Percentiles rank a stretch among this genome's conserved stretches.
Evolutionary conservation across 2,888 invertebrate genomes (phyloP).

Genomic region (Heliconius sara): DNA sequence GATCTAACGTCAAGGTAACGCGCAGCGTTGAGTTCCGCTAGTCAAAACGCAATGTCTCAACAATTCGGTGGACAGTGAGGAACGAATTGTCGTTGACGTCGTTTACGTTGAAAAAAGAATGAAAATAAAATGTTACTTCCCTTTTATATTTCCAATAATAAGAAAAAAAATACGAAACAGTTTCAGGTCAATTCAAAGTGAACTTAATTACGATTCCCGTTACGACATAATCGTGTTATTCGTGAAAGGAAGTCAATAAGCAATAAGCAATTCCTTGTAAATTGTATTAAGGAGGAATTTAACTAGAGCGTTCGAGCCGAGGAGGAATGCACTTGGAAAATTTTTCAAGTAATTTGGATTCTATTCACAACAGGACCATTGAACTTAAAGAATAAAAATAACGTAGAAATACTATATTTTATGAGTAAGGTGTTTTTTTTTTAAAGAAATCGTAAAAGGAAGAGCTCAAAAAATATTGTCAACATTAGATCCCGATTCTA

Average conservation of each 20-base stretch:
- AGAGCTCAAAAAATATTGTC: too few species aligned
- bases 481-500: too few species aligned
- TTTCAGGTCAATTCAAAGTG: constrained; percentile 13
- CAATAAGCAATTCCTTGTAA: constrained; percentile 56
- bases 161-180: constrained; percentile 9
- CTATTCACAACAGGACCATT: constrained; percentile 72
- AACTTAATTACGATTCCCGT: constrained; percentile 36
- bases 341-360: constrained; percentile 79
- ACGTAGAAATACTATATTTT: not conserved
- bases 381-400: constrained; percentile 52
- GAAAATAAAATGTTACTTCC: not conserved
- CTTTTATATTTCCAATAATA: not conserved
- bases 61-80: too few species aligned
- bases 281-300: constrained; percentile 59
- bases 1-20: too few species aligned
- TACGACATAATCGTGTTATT: constrained; percentile 42
- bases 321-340: constrained; percentile 63
- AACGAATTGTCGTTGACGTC: too few species aligned
- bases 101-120: too few species aligned
- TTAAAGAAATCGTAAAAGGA: not conserved
- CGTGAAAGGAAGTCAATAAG: constrained; percentile 41
- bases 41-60: too few species aligned
- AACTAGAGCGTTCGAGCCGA: constrained; percentile 56
- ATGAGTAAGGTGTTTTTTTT: not conserved
- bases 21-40: too few species aligned